Base-by-base conservation (phyloP, 2,888 invertebrate genomes). In the Amphipyra berbera region DNA sequence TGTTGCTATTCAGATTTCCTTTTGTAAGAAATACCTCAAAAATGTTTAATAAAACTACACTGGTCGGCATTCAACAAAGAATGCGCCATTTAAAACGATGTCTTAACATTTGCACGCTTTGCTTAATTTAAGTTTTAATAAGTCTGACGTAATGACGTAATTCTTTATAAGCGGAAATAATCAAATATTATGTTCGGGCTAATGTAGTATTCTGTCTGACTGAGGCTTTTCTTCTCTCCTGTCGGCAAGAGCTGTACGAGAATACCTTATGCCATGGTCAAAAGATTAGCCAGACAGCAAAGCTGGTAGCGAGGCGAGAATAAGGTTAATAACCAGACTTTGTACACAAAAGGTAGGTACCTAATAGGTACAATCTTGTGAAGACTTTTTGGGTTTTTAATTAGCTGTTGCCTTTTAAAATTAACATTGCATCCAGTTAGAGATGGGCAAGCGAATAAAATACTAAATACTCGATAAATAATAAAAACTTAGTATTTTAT, bases 101-200 rank as follows among this genome's bases (percentile, higher is more conserved):
- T 59, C 44, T 44, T 47, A 60, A 61, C 27, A 61, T 64, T 62
- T 50, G 53, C 61, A 63, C 57, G 63, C 15, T 68, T 54, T 62
- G 61, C 33, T 61, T 55, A 62, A 68, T 72, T 60, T 40, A 55
- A 46, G 44, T 62, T 71, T 56, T 61, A 65, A 66, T 57, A 68
- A 52, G 33, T 46, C 60, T 78, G 76, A 68, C 66, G 81, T 70
- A 78, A 80, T 78, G 76, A 68, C 66, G 81, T 70, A 78, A 80
- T 75, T 56, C 37, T 53, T 68, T 62, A 57, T 61, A 64, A 78
- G 69, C 81, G 81, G 81, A 78, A 75, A 78, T 52, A 13, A 49
- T 49, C 61, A 60, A 64, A 69, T 54, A n/a, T 69, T 61, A 79
- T 68, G 64, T 61, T 48, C 56, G 9, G 46, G 30, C 46, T 48